phyloP scores from a whole-genome alignment of 2,113 vertebrate genomes.

The Strix uralensis region DNA sequence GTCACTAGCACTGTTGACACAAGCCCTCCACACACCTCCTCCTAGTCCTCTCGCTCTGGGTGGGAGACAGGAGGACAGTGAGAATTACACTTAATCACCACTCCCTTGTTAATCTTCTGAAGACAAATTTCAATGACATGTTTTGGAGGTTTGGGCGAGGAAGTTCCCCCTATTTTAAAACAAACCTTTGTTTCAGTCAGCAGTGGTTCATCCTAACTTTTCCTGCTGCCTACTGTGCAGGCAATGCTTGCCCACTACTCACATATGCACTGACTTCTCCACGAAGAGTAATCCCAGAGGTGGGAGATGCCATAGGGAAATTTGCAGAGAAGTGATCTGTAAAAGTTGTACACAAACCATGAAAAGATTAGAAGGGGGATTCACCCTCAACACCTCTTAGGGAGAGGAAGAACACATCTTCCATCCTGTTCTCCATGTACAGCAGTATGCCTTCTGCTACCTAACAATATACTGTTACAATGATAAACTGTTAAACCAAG shows the following conservation, averaged over 20 bases:
- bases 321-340: background rate
- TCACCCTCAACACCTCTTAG: background rate
- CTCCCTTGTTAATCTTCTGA: background rate
- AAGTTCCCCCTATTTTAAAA: background rate
- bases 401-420: background rate
- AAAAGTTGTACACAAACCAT: background rate
- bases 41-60: background rate
- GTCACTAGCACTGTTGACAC: background rate
- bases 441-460: background rate
- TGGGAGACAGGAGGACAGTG: background rate
- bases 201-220: background rate
- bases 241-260: background rate
- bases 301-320: background rate
- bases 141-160: background rate
- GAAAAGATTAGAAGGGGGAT: background rate
- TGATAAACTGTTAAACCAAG: background rate
- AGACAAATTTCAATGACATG: background rate
- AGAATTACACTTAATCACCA: background rate
- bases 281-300: background rate
- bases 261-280: background rate
- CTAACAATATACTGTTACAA: background rate
- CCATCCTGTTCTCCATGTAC: background rate
- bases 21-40: background rate
- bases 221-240: background rate
- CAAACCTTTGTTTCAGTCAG: background rate